Conservation (phyloP, 2,888 invertebrate species). For the Troides helena region DNA sequence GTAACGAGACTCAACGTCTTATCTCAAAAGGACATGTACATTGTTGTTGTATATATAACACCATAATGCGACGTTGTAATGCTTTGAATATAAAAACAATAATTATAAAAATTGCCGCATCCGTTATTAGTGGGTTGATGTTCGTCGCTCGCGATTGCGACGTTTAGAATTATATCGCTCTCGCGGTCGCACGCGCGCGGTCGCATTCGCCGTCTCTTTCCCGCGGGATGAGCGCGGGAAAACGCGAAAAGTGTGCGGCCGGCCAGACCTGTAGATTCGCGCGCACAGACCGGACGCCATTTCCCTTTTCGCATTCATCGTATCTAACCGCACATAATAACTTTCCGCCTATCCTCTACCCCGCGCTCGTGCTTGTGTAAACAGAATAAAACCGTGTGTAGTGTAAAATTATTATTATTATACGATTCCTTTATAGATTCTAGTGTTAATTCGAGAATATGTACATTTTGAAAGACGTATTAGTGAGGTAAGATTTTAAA, state of each 20-base stretch:
- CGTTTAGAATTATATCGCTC: conserved; percentile 46
- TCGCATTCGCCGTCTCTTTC: conserved; percentile 40
- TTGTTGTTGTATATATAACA: too few species aligned
- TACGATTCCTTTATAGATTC: conserved; percentile 35
- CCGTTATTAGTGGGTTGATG: background rate
- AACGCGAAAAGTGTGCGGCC: conserved; percentile 52
- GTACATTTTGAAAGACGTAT: conserved; percentile 59
- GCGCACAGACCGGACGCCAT: conserved; percentile 59
- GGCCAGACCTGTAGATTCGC: conserved; percentile 71
- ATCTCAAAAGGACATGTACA: too few species aligned
- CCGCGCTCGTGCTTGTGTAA: conserved; percentile 34
- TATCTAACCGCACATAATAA: conserved; percentile 34
- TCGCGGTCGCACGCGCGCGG: conserved; percentile 44
- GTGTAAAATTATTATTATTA: conserved; percentile 34
- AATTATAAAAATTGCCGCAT: conserved; percentile 1
- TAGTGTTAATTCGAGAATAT: conserved; percentile 44
- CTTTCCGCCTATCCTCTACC: conserved; percentile 33
- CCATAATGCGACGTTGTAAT: too few species aligned
- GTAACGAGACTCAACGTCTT: too few species aligned
- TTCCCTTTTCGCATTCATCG: conserved; percentile 37
- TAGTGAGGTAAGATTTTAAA: conserved; percentile 61
- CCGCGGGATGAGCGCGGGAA: conserved; percentile 56
- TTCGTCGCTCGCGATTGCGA: conserved; percentile 29
- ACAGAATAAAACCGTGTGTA: conserved; percentile 15
- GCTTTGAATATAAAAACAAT: too few species aligned